Percentiles rank a stretch among this genome's conserved stretches.
Conservation (phyloP, 2,797 vertebrate species). For the Balearica regulorum region DNA sequence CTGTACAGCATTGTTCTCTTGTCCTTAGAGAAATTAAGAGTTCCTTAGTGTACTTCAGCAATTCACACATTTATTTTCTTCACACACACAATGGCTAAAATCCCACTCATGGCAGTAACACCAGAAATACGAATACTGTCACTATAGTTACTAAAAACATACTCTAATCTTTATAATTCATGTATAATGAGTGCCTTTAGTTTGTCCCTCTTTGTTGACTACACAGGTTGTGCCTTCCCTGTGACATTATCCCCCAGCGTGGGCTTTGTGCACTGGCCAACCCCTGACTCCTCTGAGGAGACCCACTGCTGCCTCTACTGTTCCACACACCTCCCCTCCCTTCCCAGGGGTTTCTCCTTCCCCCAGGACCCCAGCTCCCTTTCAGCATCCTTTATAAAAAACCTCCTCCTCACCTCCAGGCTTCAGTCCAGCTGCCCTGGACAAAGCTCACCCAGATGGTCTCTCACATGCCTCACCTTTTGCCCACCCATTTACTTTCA, state of each 20-base stretch:
- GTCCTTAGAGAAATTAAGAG: not conserved
- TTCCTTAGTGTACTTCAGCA: not conserved
- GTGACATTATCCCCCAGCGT: rapidly evolving
- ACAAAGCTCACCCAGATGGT: not conserved
- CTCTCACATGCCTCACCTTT: not conserved
- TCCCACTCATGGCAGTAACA: not conserved
- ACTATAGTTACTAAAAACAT: not conserved
- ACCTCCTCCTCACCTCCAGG: not conserved
- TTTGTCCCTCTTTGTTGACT: too few species aligned
- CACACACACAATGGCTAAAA: not conserved
- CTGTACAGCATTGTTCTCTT: not conserved
- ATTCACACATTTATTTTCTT: not conserved
- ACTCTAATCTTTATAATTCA: not conserved
- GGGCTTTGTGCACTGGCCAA: not conserved
- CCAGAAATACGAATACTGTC: not conserved
- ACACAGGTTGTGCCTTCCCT: not conserved
- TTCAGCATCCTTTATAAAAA: not conserved
- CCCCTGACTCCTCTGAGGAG: not conserved
- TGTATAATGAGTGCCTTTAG: not conserved
- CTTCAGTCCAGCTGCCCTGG: not conserved
- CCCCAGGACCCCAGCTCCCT: not conserved
- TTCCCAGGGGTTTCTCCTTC: not conserved
- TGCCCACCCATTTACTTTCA: rapidly evolving
- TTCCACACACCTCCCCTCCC: not conserved
- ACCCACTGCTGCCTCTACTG: not conserved